Base-by-base conservation (phyloP, 2,113 vertebrate genomes). In the Chamaetylas fuelleborni region DNA sequence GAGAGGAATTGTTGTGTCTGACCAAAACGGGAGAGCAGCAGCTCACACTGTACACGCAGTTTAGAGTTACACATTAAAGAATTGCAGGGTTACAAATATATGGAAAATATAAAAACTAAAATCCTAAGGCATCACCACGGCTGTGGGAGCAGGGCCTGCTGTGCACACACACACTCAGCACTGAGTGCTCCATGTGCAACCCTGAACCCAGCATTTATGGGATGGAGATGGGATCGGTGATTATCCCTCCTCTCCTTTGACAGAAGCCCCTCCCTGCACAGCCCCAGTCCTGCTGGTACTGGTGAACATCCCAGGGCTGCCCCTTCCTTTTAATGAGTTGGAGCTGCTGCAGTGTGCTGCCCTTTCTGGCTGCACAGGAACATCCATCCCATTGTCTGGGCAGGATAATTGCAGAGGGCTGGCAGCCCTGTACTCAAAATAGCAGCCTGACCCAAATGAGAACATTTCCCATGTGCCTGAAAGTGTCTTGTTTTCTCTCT, bases 391-490 rank as follows among this genome's bases (percentile, higher is more conserved):
- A 36, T 74, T 85, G 87, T 81, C 90, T 93, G 70, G 5, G 3
- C n/a, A 51, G 53, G 57, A 72, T 76, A 85, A 93, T 56, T 92
- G 85, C 79, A 72, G 48, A 48, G 42, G 53, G 57, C 45, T 94
- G 83, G 45, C 90, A 61, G 66, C 40, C 58, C 58, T 76, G 48
- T 13, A 14, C 86, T 82, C 82, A 53, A 12, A 94, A 96, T 40
- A 77, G 31, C 82, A 73, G 45, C 29, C n/a, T 82, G 83, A 67
- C 77, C 88, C 91, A 93, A 88, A 88, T 40, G 57, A 84, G 81
- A 93, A 48, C 31, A 13, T 84, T 51, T 60, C 76, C 40, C 29
- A 2, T 6, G 33, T 43, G 48, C 25, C 34, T 86, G 42, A 31
- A 83, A 78, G n/a, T 20, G n/a, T 42, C 57, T 86, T 66, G 19